These are phyloP conservation scores for Malurus leucopterus DNA, from an alignment of 2,797 vertebrate genomes.

Conservation along the genomic window DNA sequence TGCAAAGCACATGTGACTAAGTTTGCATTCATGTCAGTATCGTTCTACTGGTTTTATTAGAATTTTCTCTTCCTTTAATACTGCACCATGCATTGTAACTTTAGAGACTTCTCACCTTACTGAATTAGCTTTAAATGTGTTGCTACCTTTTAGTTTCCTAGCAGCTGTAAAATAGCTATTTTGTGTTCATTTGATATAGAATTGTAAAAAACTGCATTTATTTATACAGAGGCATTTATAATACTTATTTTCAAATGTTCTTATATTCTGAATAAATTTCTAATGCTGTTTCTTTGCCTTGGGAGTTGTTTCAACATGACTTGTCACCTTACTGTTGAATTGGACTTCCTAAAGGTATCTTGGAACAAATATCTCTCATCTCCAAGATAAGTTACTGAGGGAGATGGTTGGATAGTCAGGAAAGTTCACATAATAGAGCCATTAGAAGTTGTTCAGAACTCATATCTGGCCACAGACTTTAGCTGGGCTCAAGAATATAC, in stretches of 20 bases:
- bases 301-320: not conserved
- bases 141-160: conserved; percentile 65
- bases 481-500: not conserved
- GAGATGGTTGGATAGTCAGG: not conserved
- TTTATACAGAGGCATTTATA: conserved; percentile 87
- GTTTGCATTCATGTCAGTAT: conserved; percentile 55
- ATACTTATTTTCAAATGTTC: conserved; percentile 81
- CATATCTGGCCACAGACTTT: not conserved
- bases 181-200: conserved; percentile 76
- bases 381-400: not conserved
- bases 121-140: conserved; percentile 45
- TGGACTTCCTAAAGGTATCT: not conserved
- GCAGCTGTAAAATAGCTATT: conserved; percentile 72
- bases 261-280: conserved; percentile 86
- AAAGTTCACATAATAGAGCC: accelerated
- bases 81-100: conserved; percentile 39
- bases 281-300: conserved; percentile 60
- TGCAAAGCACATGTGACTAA: conserved; percentile 56
- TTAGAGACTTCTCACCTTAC: conserved; percentile 19
- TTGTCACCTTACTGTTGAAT: not conserved
- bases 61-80: conserved; percentile 31
- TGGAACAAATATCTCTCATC: not conserved
- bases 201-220: conserved; percentile 78
- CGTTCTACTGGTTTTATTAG: conserved; percentile 47
- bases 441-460: not conserved